Base-by-base conservation (phyloP, 1,140 invertebrate species). In the Patella vulgata region DNA sequence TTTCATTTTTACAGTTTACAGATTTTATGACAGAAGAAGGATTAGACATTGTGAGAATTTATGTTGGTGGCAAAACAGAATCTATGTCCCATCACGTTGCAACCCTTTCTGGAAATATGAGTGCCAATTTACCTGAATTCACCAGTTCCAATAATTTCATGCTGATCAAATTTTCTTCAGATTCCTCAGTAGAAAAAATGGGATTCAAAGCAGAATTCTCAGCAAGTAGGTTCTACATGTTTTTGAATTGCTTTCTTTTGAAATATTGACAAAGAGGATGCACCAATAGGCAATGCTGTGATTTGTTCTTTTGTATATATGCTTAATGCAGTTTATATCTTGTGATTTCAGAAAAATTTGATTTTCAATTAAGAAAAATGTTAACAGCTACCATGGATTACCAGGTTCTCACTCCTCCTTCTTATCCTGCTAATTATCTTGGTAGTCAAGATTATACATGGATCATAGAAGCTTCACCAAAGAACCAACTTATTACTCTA, bases 111-210 rank as follows among this genome's bases (percentile, higher is more conserved):
- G 96, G 96, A 59, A 91, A 92, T 84, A 89, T 92, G 81, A 64
- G 79, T 43, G 91, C 94, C 79, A 79, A 94, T 52, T 89, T 91
- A 43, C 91, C 89, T 60, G 91, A 91, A 77, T 88, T 93, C 3
- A 96, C 93, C 82, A 93, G 95, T 4, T 96, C 95, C 0, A 95
- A 94, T 17, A 98, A 98, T 82, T 96, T 98, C 71, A 97, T 99
- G 94, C 96, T 97, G 59, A 90, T 99, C 63, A 97, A 96, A 84
- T 98, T 98, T 85, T 93, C 92, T 68, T 93, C 94, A 0, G 96
- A 98, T 81, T 91, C 91, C 23, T 40, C 19, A 4, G 54, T 43
- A 21, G 44, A 43, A n/a, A 56, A 30, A 23, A 17, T 25, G 33
- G 68, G 68, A 53, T 71, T 76, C 42, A 48, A 47, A 25, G 51